Percentiles rank a stretch among this genome's conserved stretches.
These are phyloP conservation scores for Stictocephala bisonia DNA, from an alignment of 2,888 invertebrate genomes.

Conservation along the genomic window DNA sequence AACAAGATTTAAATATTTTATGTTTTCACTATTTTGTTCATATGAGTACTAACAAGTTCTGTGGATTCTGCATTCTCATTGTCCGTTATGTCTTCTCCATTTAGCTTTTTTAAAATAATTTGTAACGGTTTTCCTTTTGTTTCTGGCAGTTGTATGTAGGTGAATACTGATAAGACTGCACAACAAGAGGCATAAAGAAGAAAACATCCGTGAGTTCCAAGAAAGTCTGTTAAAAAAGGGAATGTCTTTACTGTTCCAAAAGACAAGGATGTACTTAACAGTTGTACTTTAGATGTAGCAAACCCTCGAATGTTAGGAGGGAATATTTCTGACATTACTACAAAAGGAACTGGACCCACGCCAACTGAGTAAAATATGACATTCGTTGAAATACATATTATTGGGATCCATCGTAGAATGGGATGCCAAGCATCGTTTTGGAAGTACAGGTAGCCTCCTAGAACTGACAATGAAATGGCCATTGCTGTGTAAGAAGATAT, in stretches of 20 bases:
- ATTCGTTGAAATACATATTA: constrained; percentile 64
- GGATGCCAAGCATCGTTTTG: constrained; percentile 52
- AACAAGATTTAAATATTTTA: too few relatives aligned
- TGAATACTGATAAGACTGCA: constrained; percentile 62
- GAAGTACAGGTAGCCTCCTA: constrained; percentile 62
- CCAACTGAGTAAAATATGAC: constrained; percentile 66
- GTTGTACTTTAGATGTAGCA: constrained; percentile 66
- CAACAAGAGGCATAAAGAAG: constrained; percentile 64
- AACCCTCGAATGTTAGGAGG: constrained; percentile 65
- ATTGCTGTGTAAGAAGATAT: constrained; percentile 64
- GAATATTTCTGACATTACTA: constrained; percentile 66
- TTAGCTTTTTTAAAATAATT: constrained; percentile 63
- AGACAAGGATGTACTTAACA: constrained; percentile 65
- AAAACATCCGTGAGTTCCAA: constrained; percentile 64
- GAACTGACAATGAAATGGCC: constrained; percentile 59
- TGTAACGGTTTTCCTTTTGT: constrained; percentile 65
- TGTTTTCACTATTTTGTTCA: not conserved
- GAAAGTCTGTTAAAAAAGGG: constrained; percentile 63
- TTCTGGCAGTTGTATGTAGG: constrained; percentile 65
- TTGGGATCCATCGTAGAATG: constrained; percentile 64
- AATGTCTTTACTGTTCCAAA: constrained; percentile 65
- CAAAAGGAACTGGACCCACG: constrained; percentile 65
- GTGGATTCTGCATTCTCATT: not conserved
- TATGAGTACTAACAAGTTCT: not conserved
- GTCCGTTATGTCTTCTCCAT: constrained; percentile 45